These are phyloP conservation scores for Therioaphis trifolii DNA, from an alignment of 2,888 invertebrate species.

Conservation along the genomic window DNA sequence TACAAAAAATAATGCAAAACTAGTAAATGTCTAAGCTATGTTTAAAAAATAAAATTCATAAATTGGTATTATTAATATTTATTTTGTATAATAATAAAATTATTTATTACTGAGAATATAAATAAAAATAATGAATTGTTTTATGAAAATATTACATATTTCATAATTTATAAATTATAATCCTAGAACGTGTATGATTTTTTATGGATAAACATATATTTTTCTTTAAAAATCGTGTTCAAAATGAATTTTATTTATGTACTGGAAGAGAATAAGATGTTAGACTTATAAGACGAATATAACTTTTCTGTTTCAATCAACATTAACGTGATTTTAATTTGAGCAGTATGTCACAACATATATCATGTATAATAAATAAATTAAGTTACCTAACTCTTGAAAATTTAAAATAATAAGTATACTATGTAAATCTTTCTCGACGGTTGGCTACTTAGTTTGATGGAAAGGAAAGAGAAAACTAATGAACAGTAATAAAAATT, in stretches of 20 bases:
- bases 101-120: no score
- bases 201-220: not conserved
- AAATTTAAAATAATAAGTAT: conserved; percentile 37
- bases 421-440: conserved; percentile 21
- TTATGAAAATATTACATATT: no score
- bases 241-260: conserved; percentile 29
- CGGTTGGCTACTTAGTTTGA: conserved; percentile 37
- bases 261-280: conserved; percentile 22
- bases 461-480: conserved; percentile 34
- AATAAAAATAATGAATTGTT: no score
- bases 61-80: no score
- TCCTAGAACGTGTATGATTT: no score
- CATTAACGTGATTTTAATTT: conserved; percentile 41
- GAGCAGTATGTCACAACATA: conserved; percentile 7
- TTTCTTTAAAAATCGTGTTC: not conserved
- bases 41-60: no score
- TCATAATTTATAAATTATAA: no score
- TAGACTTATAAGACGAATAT: conserved; percentile 24
- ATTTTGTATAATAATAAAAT: no score
- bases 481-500: conserved; percentile 52
- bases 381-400: conserved; percentile 41
- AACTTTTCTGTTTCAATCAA: conserved; percentile 48
- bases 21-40: no score
- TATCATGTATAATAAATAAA: conserved; percentile 50
- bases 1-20: no score